A percentile compares a stretch with the other conserved stretches of the same genome.
phyloP scores from a whole-genome alignment of 2,797 vertebrate species.

The Notolepis coatsorum region DNA sequence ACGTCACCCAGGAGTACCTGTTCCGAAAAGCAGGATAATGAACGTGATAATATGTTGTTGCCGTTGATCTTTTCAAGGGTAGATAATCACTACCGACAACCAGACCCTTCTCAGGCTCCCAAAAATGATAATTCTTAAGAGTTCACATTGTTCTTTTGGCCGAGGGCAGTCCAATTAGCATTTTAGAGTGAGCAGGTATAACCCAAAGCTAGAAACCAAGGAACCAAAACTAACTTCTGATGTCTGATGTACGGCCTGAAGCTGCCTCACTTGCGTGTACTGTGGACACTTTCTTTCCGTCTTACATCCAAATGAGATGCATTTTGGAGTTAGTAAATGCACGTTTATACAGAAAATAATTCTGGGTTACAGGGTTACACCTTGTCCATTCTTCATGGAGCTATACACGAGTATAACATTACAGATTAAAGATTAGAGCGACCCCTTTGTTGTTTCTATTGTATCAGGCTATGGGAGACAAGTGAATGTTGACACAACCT shows the following conservation, averaged over 20 bases:
- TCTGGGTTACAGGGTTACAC: background rate
- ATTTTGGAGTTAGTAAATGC: too few species aligned
- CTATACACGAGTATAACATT: too few species aligned
- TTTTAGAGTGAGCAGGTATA: too few species aligned
- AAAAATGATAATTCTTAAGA: background rate
- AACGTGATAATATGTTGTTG: background rate
- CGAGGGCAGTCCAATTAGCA: background rate
- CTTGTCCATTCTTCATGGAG: background rate
- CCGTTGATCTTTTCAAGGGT: background rate
- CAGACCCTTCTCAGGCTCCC: constrained; percentile 2
- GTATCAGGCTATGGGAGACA: too few species aligned
- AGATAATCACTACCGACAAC: constrained; percentile 20
- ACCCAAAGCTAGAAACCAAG: too few species aligned
- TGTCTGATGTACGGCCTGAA: background rate
- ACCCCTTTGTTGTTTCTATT: too few species aligned
- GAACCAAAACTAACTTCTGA: background rate
- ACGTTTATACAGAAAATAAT: too few species aligned
- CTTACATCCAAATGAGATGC: too few species aligned
- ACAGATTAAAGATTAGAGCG: too few species aligned
- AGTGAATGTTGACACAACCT: too few species aligned
- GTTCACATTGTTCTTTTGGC: background rate
- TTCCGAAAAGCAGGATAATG: constrained; percentile 4
- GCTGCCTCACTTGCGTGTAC: too few species aligned
- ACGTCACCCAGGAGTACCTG: background rate
- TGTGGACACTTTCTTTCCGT: too few species aligned